Conservation (phyloP, 2,797 vertebrate species). For the Cyprinodon diabolis region DNA sequence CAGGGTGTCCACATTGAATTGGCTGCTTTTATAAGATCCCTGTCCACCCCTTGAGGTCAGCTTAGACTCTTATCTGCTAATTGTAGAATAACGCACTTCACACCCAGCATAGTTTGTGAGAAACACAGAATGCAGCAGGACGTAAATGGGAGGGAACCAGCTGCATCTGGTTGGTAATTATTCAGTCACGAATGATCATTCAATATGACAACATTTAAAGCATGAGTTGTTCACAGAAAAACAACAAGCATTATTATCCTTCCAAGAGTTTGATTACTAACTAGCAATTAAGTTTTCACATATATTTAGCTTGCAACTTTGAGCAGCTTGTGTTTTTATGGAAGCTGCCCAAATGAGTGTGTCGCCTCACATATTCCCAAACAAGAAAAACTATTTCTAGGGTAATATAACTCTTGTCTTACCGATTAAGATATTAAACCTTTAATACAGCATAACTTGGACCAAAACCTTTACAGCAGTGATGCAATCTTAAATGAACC, state of each 20-base stretch:
- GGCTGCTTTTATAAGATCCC: conserved; percentile 33
- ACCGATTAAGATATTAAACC: not conserved
- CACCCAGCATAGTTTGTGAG: conserved; percentile 8
- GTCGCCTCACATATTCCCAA: not conserved
- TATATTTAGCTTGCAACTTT: conserved; percentile 9
- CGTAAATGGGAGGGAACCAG: conserved; percentile 43
- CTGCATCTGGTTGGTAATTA: conserved; percentile 47
- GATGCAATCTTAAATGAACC: not conserved
- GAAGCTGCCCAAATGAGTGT: not conserved
- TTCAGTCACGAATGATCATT: conserved; percentile 38
- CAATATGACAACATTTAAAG: conserved; percentile 4
- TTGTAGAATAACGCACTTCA: conserved; percentile 44
- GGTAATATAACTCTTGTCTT: not conserved
- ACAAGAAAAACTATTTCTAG: not conserved
- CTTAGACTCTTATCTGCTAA: conserved; percentile 48
- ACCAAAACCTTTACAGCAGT: not conserved
- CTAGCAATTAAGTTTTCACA: conserved; percentile 22
- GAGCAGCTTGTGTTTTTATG: not conserved
- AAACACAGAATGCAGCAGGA: conserved; percentile 24
- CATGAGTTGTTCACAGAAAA: conserved; percentile 4
- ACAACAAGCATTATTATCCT: conserved; percentile 22
- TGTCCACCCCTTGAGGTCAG: conserved; percentile 22
- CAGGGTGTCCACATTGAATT: conserved; percentile 38
- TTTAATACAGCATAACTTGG: not conserved
- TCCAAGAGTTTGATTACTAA: not conserved